These are phyloP conservation scores for Leptodon cayanensis DNA, from an alignment of 2,797 vertebrate genomes.

Conservation along the genomic window DNA sequence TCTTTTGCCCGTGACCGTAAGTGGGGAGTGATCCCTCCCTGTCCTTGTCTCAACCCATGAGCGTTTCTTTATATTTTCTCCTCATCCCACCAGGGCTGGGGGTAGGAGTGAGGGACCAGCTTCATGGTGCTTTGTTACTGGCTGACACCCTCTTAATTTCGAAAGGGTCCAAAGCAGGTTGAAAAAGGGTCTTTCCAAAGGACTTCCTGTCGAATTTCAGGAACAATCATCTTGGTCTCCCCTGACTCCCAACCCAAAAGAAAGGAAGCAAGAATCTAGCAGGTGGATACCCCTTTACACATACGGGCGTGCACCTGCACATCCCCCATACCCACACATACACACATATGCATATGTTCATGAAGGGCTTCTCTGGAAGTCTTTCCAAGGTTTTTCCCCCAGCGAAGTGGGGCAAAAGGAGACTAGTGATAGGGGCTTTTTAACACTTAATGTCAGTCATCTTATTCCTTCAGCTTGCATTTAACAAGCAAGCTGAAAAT, in stretches of 20 bases:
- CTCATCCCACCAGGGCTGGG: no score
- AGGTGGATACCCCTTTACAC: neutral
- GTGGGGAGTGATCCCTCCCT: no score
- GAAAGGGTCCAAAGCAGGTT: neutral
- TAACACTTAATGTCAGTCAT: neutral
- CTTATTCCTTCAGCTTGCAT: neutral
- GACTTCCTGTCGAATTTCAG: neutral
- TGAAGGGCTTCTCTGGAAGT: neutral
- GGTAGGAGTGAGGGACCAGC: no score
- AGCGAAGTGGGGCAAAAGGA: neutral
- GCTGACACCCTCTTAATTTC: neutral
- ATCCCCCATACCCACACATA: neutral
- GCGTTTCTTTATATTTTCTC: no score
- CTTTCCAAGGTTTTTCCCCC: neutral
- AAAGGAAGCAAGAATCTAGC: neutral
- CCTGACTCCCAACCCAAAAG: neutral
- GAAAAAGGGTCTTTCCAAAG: neutral
- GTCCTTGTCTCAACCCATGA: no score
- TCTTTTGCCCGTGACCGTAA: no score
- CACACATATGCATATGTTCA: neutral
- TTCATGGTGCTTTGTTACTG: no score
- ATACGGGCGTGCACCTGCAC: rapidly evolving
- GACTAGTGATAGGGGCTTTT: neutral
- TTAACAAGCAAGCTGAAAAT: neutral
- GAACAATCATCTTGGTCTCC: neutral